Evolutionary conservation across 2,113 vertebrate species (phyloP).

Genomic region (Solea senegalensis): DNA sequence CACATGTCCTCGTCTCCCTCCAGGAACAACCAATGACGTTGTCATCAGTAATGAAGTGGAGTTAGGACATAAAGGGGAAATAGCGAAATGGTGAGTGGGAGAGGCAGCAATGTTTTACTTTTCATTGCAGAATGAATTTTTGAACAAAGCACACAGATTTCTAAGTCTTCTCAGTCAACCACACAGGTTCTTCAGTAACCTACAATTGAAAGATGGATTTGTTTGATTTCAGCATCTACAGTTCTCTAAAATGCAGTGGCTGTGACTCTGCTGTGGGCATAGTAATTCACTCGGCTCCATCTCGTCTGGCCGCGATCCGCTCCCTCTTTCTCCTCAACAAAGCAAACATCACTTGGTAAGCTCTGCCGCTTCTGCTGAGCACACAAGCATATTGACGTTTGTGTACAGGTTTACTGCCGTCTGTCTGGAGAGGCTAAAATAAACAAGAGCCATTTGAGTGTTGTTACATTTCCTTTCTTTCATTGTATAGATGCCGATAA

Average conservation of each 20-base stretch:
- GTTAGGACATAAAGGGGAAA: constrained; percentile 73
- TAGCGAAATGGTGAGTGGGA: constrained; percentile 84
- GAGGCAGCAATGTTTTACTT: neutral
- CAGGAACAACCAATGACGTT: constrained; percentile 84
- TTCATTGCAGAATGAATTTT: neutral
- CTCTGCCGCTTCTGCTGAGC: neutral
- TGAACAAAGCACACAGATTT: too few species aligned
- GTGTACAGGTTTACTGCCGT: constrained; percentile 19
- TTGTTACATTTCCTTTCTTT: too few species aligned
- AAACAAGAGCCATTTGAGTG: constrained; percentile 3
- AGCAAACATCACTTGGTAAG: constrained; percentile 86
- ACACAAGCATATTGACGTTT: constrained; percentile 13
- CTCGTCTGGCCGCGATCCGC: constrained; percentile 76
- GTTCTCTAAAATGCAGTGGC: constrained; percentile 79
- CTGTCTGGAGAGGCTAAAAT: constrained; percentile 2
- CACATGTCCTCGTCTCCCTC: constrained; percentile 16
- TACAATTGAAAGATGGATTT: neutral
- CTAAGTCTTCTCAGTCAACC: neutral
- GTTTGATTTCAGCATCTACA: constrained; percentile 80
- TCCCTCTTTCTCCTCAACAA: constrained; percentile 87
- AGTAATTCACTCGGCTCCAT: constrained; percentile 80
- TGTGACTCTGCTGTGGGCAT: constrained; percentile 81
- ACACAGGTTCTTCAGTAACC: neutral
- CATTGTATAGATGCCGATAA: too few species aligned
- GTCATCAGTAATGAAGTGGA: constrained; percentile 68